Conservation (phyloP, 2,797 vertebrate species). For the Hybognathus amarus region DNA sequence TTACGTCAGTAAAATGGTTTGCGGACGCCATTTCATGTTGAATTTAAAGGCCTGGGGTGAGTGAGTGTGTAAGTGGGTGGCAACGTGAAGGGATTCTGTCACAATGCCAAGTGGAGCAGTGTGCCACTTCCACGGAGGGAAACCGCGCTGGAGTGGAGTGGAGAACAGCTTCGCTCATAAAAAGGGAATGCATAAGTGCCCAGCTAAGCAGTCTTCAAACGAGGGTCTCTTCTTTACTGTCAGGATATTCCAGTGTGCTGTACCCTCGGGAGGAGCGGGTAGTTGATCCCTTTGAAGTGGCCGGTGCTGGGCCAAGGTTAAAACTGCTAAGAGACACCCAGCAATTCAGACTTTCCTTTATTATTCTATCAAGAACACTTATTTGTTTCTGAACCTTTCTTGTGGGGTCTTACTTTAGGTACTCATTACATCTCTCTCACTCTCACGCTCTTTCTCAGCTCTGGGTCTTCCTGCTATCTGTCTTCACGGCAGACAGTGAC, state of each 20-base stretch:
- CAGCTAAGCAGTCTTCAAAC: constrained; percentile 62
- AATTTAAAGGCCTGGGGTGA: constrained; percentile 26
- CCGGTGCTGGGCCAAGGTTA: constrained; percentile 55
- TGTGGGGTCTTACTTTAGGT: constrained; percentile 17
- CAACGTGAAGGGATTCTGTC: constrained; percentile 34
- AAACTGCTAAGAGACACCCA: constrained; percentile 51
- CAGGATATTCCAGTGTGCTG: constrained; percentile 57
- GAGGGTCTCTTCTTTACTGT: constrained; percentile 59
- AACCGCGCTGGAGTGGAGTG: constrained; percentile 33
- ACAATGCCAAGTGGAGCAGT: constrained; percentile 51
- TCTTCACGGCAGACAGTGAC: constrained; percentile 44
- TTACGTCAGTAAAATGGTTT: constrained; percentile 16
- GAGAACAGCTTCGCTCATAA: constrained; percentile 30
- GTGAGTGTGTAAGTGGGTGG: constrained; percentile 34
- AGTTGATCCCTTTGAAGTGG: constrained; percentile 57
- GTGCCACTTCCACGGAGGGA: constrained; percentile 44
- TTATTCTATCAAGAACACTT: constrained; percentile 28
- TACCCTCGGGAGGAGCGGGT: constrained; percentile 49
- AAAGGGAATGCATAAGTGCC: constrained; percentile 50
- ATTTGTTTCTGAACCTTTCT: constrained; percentile 35
- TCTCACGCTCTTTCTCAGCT: constrained; percentile 36
- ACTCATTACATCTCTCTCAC: constrained; percentile 1
- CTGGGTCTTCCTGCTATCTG: constrained; percentile 42
- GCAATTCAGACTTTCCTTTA: constrained; percentile 30
- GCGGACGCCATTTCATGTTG: constrained; percentile 15